Evolutionary conservation across 2,888 invertebrate species (phyloP).

Genomic region (Dolomedes plantarius): DNA sequence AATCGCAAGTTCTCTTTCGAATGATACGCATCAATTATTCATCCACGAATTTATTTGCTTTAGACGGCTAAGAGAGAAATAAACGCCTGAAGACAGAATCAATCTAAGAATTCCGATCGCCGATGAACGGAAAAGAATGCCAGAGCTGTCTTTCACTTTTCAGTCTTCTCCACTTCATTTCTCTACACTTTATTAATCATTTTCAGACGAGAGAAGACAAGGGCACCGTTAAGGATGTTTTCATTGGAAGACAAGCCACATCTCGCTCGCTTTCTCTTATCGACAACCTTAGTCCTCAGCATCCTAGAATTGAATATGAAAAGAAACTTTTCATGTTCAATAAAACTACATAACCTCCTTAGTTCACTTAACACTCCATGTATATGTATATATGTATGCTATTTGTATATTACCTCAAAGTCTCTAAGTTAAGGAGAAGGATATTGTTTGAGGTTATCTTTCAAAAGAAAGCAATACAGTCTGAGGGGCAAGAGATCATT

Average conservation of each 20-base stretch:
- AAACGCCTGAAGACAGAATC: not conserved
- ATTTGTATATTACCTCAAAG: no score
- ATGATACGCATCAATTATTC: slow-evolving; percentile 42
- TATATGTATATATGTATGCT: no score
- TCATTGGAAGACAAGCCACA: not conserved
- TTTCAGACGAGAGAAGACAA: not conserved
- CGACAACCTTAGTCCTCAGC: not conserved
- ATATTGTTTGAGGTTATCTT: no score
- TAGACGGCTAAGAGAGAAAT: slow-evolving; percentile 18
- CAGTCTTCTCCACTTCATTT: not conserved
- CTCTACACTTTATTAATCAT: not conserved
- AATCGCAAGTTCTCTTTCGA: slow-evolving; percentile 46
- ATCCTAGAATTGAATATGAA: not conserved
- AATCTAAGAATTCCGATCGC: slow-evolving; percentile 2
- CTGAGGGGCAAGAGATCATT: no score
- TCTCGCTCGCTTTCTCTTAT: not conserved
- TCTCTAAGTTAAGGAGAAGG: no score
- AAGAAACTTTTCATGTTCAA: not conserved
- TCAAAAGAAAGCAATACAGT: no score
- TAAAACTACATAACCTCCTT: not conserved
- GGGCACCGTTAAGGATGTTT: not conserved
- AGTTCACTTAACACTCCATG: no score
- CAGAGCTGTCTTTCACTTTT: not conserved
- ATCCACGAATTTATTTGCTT: slow-evolving; percentile 37
- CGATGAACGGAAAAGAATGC: not conserved